Conservation (phyloP, 2,113 vertebrate species). For the Engystomops pustulosus region DNA sequence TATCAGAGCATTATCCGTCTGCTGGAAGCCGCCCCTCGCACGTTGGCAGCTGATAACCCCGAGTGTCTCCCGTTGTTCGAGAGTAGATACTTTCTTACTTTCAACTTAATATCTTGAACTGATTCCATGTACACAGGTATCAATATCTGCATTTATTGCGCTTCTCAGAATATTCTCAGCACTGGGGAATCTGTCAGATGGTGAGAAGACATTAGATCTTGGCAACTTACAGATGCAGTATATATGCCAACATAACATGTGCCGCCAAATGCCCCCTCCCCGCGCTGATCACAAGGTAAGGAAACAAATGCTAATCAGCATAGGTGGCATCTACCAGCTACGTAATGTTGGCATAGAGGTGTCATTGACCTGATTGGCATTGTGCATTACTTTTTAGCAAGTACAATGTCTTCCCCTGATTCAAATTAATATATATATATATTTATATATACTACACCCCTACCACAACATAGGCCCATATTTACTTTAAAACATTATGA, state of each 20-base stretch:
- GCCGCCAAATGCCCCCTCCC: not conserved
- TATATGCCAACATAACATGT: not conserved
- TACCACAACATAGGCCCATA: too few species aligned
- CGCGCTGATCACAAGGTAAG: not conserved
- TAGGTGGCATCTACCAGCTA: not conserved
- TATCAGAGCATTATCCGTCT: not conserved
- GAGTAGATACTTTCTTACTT: not conserved
- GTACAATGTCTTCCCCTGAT: not conserved
- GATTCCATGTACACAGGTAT: not conserved
- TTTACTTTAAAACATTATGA: too few species aligned
- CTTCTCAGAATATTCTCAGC: not conserved
- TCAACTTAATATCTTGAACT: not conserved
- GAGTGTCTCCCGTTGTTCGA: not conserved
- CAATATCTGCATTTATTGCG: not conserved
- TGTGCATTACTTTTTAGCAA: not conserved
- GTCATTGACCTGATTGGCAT: not conserved
- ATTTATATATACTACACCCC: too few species aligned
- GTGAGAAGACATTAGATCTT: not conserved
- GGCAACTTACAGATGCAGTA: not conserved
- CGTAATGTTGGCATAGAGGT: not conserved
- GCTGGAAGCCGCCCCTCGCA: not conserved
- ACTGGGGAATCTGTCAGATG: constrained; percentile 2
- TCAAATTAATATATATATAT: not conserved
- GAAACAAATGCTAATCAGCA: not conserved
- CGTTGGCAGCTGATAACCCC: not conserved